Percentiles rank a stretch among this genome's conserved stretches.
These are phyloP conservation scores for Nemopilema nomurai DNA, from an alignment of 30 jellyfish, hydroid and myxozoan species.

Conservation along the genomic window DNA sequence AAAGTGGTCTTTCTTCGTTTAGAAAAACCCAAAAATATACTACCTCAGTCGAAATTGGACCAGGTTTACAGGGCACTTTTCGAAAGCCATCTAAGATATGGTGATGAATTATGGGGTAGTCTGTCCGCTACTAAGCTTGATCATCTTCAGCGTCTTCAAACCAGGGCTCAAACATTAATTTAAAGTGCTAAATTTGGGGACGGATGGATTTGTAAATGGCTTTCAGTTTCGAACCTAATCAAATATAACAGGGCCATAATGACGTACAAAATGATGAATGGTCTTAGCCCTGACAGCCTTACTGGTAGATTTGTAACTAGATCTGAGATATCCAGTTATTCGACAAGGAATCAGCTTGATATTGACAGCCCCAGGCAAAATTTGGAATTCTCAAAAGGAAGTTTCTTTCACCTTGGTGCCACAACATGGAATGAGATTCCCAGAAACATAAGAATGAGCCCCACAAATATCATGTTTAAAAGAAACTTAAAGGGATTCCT, in stretches of 20 bases:
- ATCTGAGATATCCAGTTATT: too few relatives aligned
- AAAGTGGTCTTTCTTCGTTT: conserved; percentile 28
- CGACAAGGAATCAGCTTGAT: too few relatives aligned
- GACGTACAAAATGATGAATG: too few relatives aligned
- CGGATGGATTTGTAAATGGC: too few relatives aligned
- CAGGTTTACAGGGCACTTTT: conserved; percentile 35
- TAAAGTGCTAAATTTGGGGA: too few relatives aligned
- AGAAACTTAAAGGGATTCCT: neutral
- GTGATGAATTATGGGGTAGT: conserved; percentile 24
- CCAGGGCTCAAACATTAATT: too few relatives aligned
- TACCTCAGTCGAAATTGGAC: conserved; percentile 23
- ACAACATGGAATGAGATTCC: conserved; percentile 3
- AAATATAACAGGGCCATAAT: too few relatives aligned
- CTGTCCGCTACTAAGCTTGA: conserved; percentile 36
- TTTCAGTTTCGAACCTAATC: too few relatives aligned
- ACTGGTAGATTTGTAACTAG: too few relatives aligned
- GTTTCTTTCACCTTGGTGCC: neutral
- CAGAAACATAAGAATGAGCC: conserved; percentile 16
- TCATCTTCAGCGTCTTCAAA: too few relatives aligned
- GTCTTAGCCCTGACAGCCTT: too few relatives aligned
- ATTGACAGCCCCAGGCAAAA: conserved; percentile 1
- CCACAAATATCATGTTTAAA: conserved; percentile 2
- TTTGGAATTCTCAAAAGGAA: conserved; percentile 1
- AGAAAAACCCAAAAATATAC: conserved; percentile 4
- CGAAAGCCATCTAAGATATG: conserved; percentile 22